Conservation (phyloP, 1,140 invertebrate genomes). For the Bombus polaris region DNA sequence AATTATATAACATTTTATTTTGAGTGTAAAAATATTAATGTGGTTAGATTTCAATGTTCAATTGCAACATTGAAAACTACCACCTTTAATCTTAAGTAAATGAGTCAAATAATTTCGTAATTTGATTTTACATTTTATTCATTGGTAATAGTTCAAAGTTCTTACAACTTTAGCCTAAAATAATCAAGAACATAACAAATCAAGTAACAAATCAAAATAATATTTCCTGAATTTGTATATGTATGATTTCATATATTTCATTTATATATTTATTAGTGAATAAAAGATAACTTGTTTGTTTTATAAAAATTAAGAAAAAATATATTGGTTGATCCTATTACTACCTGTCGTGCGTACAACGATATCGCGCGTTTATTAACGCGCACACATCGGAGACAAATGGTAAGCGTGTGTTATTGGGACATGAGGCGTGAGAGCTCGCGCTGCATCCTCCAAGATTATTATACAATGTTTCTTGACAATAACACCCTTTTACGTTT, state of each 20-base stretch:
- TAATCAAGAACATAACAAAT: neutral
- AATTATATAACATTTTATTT: neutral
- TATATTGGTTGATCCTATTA: constrained; percentile 31
- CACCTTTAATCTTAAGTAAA: neutral
- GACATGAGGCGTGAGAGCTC: constrained; percentile 51
- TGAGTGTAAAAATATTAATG: neutral
- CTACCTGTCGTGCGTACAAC: constrained; percentile 39
- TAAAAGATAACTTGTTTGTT: neutral
- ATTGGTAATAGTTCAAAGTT: neutral
- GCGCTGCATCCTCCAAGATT: constrained; percentile 42
- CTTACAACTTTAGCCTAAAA: neutral
- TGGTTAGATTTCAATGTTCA: neutral
- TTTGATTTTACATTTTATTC: neutral
- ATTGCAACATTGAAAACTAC: neutral
- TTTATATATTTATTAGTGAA: neutral
- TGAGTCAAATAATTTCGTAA: neutral
- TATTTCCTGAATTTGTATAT: neutral
- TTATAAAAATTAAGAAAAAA: neutral
- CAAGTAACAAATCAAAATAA: neutral
- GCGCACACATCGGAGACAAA: constrained; percentile 55
- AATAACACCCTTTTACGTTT: constrained; percentile 43
- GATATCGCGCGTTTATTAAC: constrained; percentile 48
- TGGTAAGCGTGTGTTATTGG: constrained; percentile 56
- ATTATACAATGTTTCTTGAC: constrained; percentile 36
- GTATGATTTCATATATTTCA: neutral